Percentiles rank a stretch among this genome's conserved stretches.
These are phyloP conservation scores for Caiman crocodilus DNA, from an alignment of 2,797 vertebrate species.

Conservation along the genomic window DNA sequence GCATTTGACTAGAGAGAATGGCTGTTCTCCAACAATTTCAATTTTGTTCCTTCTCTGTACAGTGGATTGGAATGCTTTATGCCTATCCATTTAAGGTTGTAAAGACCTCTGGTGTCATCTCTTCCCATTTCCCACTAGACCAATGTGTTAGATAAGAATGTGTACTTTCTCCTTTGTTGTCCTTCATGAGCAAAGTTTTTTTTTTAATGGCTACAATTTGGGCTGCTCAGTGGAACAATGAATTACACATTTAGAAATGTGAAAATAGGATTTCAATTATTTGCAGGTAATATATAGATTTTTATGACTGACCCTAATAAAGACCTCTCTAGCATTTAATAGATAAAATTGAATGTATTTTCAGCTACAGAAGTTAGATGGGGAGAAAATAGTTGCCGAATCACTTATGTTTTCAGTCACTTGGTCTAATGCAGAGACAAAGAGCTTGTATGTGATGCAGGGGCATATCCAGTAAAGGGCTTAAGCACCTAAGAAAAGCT, in stretches of 20 bases:
- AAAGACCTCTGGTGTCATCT: neutral
- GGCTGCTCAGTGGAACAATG: neutral
- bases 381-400: neutral
- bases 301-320: constrained; percentile 12
- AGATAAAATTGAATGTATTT: neutral
- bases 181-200: constrained; percentile 28
- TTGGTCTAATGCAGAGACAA: neutral
- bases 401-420: neutral
- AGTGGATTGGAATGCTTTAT: neutral
- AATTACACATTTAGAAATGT: constrained; percentile 42
- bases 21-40: constrained; percentile 17
- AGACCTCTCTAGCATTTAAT: neutral
- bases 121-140: neutral
- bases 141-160: neutral
- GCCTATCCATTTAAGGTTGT: neutral
- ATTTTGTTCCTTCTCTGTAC: neutral
- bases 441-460: neutral
- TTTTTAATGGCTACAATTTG: constrained; percentile 22
- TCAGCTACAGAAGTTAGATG: neutral
- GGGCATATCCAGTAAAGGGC: neutral
- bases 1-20: constrained; percentile 18
- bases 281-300: constrained; percentile 1
- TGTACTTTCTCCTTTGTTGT: constrained; percentile 9
- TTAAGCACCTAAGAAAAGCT: neutral
- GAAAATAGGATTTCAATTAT: constrained; percentile 64